phyloP scores from a whole-genome alignment of 2,888 invertebrate genomes.

The Ernsta delagoae region DNA sequence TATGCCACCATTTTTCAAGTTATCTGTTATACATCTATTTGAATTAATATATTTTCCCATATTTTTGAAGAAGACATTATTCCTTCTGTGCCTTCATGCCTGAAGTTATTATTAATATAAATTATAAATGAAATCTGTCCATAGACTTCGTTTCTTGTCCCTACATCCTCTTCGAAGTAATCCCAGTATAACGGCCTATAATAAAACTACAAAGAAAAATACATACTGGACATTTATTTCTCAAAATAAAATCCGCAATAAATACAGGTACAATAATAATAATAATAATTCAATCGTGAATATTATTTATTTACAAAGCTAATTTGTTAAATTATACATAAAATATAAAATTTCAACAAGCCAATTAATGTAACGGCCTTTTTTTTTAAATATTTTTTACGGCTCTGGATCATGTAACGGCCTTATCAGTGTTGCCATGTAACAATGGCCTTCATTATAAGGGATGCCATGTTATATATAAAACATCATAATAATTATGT shows the following conservation, averaged over 20 bases:
- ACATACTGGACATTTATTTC: constrained; percentile 72
- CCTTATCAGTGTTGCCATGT: constrained; percentile 52
- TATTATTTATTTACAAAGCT: constrained; percentile 71
- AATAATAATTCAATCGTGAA: constrained; percentile 62
- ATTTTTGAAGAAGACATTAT: too few relatives aligned
- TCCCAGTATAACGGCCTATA: background rate
- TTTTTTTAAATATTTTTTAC: too few relatives aligned
- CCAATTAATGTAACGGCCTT: constrained; percentile 46
- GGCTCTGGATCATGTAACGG: too few relatives aligned
- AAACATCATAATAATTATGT: constrained; percentile 4
- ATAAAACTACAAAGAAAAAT: constrained; percentile 61
- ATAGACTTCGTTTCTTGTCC: too few relatives aligned
- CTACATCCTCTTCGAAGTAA: background rate
- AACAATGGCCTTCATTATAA: constrained; percentile 37
- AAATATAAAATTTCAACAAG: constrained; percentile 45
- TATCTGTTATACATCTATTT: too few relatives aligned
- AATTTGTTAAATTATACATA: constrained; percentile 48
- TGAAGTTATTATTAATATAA: too few relatives aligned
- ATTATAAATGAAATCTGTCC: too few relatives aligned
- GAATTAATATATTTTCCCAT: too few relatives aligned
- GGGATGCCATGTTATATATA: constrained; percentile 52
- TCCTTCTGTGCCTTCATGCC: too few relatives aligned
- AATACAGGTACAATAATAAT: constrained; percentile 67
- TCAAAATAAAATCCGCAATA: constrained; percentile 66
- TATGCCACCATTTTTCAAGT: too few relatives aligned